Evolutionary conservation across 2,113 vertebrate species (phyloP), one percentile per base, ranked within the genome.

Genomic region (Coturnix japonica): DNA sequence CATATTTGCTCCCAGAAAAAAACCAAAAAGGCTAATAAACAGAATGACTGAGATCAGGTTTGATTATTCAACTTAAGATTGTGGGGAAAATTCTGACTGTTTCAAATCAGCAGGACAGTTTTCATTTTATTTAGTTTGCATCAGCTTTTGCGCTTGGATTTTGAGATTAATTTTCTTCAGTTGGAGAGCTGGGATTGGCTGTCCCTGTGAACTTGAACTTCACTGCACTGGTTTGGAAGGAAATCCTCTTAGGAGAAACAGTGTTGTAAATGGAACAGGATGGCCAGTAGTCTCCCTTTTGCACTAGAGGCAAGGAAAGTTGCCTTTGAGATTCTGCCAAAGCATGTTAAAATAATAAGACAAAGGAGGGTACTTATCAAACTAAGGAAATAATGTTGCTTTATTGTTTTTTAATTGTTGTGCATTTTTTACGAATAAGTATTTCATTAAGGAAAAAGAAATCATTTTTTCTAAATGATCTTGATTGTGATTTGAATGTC

Each of bases 141-240:
- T 81, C 39, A 74, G 31, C 69, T 90, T 94, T 91, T 35, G 60
- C 26, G 44, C 70, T 67, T 67, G 81, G 70, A 65, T 93, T 94
- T 90, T 13, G n/a, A 74, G 83, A 84, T 93, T 71, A 66, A 41
- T 90, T 90, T 19, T 8, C 43, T 47, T 83, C 5, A 6, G 28
- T 56, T 56, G 41, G 41, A 80, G 35, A 81, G 39, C 56, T 78
- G 18, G 77, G 69, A 90, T 93, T 89, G 90, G 33, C 57, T 85
- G 53, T 78, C 33, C 44, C 43, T 84, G 28, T 81, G 86, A 91
- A 78, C 70, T 57, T 88, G 80, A 85, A 84, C 76, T 94, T 93
- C 37, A 10, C 31, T 66, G 46, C 16, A 59, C 82, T 67, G 65
- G 28, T 86, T 83, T 83, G 57, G 60, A 75, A 83, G 69, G 46